Conservation (phyloP, 92 coral and sea anemone genomes). For the Porites lobata region DNA sequence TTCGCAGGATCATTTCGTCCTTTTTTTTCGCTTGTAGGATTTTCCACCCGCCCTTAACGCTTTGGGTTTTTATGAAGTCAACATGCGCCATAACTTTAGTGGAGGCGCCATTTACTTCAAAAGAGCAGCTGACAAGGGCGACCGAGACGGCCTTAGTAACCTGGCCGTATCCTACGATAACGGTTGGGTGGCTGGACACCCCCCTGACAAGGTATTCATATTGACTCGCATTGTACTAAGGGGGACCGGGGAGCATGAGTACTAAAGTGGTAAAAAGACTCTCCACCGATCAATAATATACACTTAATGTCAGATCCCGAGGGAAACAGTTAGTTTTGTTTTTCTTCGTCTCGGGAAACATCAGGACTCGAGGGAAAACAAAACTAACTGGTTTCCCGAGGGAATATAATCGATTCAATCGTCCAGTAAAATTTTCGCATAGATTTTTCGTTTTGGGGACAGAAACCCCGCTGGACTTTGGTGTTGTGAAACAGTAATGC, state of each 20-base stretch:
- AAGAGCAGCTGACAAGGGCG: constrained; percentile 86
- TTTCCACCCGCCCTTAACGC: constrained; percentile 97
- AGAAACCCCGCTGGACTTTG: no score
- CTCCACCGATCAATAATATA: no score
- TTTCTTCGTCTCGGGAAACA: no score
- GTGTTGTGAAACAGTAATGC: no score
- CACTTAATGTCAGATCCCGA: no score
- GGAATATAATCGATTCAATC: no score
- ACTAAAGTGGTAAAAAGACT: neutral
- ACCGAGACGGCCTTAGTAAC: constrained; percentile 94
- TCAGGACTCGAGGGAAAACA: no score
- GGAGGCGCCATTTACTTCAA: constrained; percentile 86
- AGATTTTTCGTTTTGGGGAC: no score
- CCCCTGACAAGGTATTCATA: constrained; percentile 75
- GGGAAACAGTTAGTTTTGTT: no score
- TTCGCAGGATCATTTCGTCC: no score
- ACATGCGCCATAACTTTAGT: constrained; percentile 85
- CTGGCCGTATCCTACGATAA: constrained; percentile 92
- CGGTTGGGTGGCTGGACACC: constrained; percentile 81
- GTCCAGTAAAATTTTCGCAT: no score
- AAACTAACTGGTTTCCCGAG: no score
- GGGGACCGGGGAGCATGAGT: neutral
- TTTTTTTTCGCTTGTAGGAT: constrained; percentile 39
- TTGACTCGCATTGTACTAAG: neutral
- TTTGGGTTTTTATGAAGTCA: constrained; percentile 88